Percentiles rank a stretch among this genome's conserved stretches.
phyloP scores from a whole-genome alignment of 2,888 invertebrate genomes.

The Eupithecia exiguata region DNA sequence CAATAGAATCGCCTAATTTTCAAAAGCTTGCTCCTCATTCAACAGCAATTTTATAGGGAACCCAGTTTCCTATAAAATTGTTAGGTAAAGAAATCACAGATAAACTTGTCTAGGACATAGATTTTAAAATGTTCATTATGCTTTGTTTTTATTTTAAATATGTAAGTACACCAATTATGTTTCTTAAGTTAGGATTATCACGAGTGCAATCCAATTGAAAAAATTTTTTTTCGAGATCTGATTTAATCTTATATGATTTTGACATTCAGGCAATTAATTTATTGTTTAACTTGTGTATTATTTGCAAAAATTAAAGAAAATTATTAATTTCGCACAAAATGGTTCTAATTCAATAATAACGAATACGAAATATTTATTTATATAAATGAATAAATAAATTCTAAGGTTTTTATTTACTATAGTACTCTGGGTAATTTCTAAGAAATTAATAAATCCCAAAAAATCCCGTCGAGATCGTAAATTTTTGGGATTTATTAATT shows the following conservation, averaged over 20 bases:
- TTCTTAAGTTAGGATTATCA: conserved; percentile 54
- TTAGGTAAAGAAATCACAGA: neutral
- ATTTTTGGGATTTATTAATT: no score
- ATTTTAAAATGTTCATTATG: conserved; percentile 46
- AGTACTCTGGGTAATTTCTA: no score
- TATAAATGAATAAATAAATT: no score
- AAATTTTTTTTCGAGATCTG: conserved; percentile 53
- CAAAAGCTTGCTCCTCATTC: no score
- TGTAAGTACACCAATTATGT: conserved; percentile 47
- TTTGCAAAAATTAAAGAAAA: neutral
- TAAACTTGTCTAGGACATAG: conserved; percentile 7
- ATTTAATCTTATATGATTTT: conserved; percentile 39
- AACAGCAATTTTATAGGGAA: neutral
- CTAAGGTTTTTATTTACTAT: no score
- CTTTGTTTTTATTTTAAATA: conserved; percentile 31
- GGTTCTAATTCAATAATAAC: neutral
- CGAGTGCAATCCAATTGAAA: conserved; percentile 67
- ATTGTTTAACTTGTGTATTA: conserved; percentile 22
- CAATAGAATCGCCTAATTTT: neutral
- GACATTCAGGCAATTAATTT: conserved; percentile 21
- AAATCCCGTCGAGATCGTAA: no score
- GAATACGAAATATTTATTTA: neutral
- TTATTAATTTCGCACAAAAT: conserved; percentile 1
- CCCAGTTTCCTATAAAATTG: neutral
- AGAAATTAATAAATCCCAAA: no score